Percentiles rank a stretch among this genome's conserved stretches.
phyloP scores from a whole-genome alignment of 2,888 invertebrate species.

The Caradrina kadenii region DNA sequence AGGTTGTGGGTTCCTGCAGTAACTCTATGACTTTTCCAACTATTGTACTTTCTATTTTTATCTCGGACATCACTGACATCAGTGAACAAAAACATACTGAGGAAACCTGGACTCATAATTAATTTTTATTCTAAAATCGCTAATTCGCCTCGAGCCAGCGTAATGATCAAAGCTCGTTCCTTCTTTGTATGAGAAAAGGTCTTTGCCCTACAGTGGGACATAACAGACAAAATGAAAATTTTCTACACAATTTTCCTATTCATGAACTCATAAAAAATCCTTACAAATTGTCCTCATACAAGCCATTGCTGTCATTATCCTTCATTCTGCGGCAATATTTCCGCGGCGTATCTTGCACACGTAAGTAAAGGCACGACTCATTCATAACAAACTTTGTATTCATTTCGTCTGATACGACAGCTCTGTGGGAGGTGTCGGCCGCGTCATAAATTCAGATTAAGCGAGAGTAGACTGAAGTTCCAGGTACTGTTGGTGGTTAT shows the following conservation, averaged over 20 bases:
- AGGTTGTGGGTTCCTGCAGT: too few relatives aligned
- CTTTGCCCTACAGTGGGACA: too few relatives aligned
- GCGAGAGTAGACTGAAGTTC: conserved; percentile 48
- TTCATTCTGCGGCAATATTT: conserved; percentile 36
- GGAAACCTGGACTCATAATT: too few relatives aligned
- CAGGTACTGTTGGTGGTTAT: conserved; percentile 32
- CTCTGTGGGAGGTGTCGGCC: conserved; percentile 67
- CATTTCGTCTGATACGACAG: conserved; percentile 68
- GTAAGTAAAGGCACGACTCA: conserved; percentile 63
- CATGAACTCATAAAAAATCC: conserved; percentile 44
- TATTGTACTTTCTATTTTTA: too few relatives aligned
- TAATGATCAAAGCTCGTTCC: too few relatives aligned
- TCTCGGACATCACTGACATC: too few relatives aligned
- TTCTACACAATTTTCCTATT: conserved; percentile 18
- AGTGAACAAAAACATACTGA: too few relatives aligned
- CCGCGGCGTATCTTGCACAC: conserved; percentile 40
- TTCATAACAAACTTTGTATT: conserved; percentile 75
- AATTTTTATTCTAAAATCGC: too few relatives aligned
- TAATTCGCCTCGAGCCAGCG: too few relatives aligned
- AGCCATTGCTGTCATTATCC: conserved; percentile 40
- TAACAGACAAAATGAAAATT: conserved; percentile 11
- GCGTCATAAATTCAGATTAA: conserved; percentile 76
- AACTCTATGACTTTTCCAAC: too few relatives aligned
- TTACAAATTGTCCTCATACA: conserved; percentile 60
- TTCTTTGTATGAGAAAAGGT: too few relatives aligned